Evolutionary conservation across 2,113 vertebrate species (phyloP), one percentile per base, ranked within the genome.

Genomic region (Dipodomys merriami): DNA sequence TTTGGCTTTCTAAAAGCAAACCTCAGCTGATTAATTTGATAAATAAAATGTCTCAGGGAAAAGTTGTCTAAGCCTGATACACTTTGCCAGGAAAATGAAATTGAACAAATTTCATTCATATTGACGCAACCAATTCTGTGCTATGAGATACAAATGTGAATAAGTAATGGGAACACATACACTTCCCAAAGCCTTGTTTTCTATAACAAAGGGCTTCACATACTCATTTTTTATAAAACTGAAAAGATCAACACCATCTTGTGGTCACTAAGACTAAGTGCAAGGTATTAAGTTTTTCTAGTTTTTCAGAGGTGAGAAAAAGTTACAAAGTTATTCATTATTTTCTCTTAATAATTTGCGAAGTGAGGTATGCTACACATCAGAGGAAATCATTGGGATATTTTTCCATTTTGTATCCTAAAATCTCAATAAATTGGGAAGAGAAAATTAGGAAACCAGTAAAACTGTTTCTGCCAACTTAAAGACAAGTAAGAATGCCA

Each of bases 381-480:
- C 46, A 69, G 18, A 9, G 18, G 64, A 64, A 16, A 35, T 6
- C 2, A 27, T 16, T 67, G 7, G 30, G 22, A 4, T 62, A 65
- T 33, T 53, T 44, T 25, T 22, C 39, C 33, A 77, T 60, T 72
- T 33, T 39, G 22, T 2, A 90, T 18, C 44, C 5, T 7, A 76
- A 78, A 72, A 84, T 81, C 72, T 71, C 76, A 88, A 92, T 30
- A 92, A 72, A 86, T 86, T 64, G 25, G 72, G 27, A 81, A 92
- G 25, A 85, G 35, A 81, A 22, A 46, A 2, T 49, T 85, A 83
- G 33, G 1, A 74, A 91, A 81, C 20, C 15, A 49, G 18, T 30
- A 83, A 71, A 39, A 65, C n/a, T 73, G 5, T 77, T 91, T 68
- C 35, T 81, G 13, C 27, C 84, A 5, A 77, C 46, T 71, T 77